phyloP scores from a whole-genome alignment of 1,140 invertebrate genomes.

The Aphelenchoides fujianensis region DNA sequence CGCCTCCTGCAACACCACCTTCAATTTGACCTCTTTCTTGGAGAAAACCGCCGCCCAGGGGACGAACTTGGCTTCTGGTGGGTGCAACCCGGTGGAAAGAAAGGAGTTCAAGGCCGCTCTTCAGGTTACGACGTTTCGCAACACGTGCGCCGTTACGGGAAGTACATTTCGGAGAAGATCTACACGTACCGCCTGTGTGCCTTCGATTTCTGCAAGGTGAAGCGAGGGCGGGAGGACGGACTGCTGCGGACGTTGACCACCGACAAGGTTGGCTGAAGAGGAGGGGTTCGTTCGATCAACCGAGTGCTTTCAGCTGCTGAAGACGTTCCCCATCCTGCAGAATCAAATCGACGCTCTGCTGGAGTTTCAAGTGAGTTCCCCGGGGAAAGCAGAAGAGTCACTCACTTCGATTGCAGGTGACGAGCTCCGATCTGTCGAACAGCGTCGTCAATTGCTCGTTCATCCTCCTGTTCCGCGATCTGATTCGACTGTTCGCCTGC shows the following conservation, averaged over 20 bases:
- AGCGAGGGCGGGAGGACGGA: slow-evolving; percentile 90
- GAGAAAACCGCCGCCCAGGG: slow-evolving; percentile 89
- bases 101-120: slow-evolving; percentile 46
- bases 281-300: not conserved
- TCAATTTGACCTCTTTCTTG: slow-evolving; percentile 92
- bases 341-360: slow-evolving; percentile 87
- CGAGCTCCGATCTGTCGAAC: slow-evolving; percentile 91
- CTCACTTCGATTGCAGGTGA: slow-evolving; percentile 69
- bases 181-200: slow-evolving; percentile 94
- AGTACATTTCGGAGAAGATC: slow-evolving; percentile 98
- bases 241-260: slow-evolving; percentile 91
- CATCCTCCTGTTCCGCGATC: slow-evolving; percentile 94
- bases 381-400: slow-evolving; percentile 26
- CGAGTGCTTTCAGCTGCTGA: slow-evolving; percentile 71
- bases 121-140: slow-evolving; percentile 99
- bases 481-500: slow-evolving; percentile 96
- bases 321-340: slow-evolving; percentile 91
- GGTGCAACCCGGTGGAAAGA: slow-evolving; percentile 21
- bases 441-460: slow-evolving; percentile 98
- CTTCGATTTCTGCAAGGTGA: slow-evolving; percentile 99
- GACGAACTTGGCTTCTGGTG: slow-evolving; percentile 41
- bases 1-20: slow-evolving; percentile 96
- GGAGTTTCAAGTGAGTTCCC: slow-evolving; percentile 87
- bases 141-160: slow-evolving; percentile 94
- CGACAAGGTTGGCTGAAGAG: slow-evolving; percentile 80